phyloP scores from a whole-genome alignment of 2,888 invertebrate species.

The Sipha maydis region DNA sequence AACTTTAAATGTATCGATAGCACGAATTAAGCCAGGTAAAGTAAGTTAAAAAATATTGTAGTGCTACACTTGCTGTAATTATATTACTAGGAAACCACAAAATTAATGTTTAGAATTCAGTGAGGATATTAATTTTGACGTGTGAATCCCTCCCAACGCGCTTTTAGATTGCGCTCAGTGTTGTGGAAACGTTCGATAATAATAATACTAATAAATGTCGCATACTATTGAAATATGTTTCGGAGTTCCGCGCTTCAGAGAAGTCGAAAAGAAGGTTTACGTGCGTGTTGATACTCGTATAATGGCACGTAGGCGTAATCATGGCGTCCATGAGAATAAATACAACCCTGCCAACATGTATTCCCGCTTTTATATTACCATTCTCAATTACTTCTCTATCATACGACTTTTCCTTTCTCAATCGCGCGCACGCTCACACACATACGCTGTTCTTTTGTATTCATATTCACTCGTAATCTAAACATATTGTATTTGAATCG shows the following conservation, averaged over 20 bases:
- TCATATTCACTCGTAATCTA: not conserved
- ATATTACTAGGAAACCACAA: too few species aligned
- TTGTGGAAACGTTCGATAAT: not conserved
- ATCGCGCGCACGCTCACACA: not conserved
- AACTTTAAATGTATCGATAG: too few species aligned
- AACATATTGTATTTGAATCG: constrained; percentile 4
- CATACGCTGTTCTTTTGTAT: not conserved
- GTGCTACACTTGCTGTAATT: too few species aligned
- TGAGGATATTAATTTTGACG: not conserved
- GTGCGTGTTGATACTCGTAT: constrained; percentile 34
- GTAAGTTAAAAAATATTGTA: too few species aligned
- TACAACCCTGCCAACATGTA: not conserved
- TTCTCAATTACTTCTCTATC: not conserved
- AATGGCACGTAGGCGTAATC: constrained; percentile 4
- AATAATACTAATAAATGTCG: not conserved
- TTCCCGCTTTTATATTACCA: not conserved
- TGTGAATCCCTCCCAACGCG: not conserved
- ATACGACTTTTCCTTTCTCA: not conserved
- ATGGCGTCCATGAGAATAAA: constrained; percentile 12
- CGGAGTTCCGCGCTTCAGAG: constrained; percentile 12
- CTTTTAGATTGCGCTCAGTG: not conserved
- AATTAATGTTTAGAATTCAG: not conserved
- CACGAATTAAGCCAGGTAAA: too few species aligned
- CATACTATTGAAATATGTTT: not conserved
- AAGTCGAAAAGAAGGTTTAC: constrained; percentile 13